Percentiles rank a stretch among this genome's conserved stretches.
Conservation (phyloP, 2,797 vertebrate genomes). For the Lateolabrax maculatus region DNA sequence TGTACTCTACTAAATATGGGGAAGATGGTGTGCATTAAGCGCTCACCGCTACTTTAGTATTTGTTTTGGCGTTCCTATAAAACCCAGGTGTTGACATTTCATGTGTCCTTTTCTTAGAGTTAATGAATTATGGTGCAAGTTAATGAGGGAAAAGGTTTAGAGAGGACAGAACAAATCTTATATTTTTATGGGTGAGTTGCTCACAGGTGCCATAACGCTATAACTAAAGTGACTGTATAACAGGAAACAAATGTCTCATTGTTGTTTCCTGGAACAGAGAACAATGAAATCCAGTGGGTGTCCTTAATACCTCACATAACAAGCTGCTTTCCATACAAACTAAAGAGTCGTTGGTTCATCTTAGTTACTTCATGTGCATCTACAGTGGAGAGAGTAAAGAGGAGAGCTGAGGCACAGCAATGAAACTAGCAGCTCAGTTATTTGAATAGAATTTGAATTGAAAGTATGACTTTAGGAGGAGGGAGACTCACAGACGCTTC, state of each 20-base stretch:
- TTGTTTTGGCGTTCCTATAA: neutral
- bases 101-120: constrained; percentile 6
- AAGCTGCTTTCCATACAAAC: neutral
- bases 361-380: neutral
- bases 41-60: neutral
- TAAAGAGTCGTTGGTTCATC: neutral
- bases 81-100: neutral
- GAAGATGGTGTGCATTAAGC: neutral
- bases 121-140: constrained; percentile 42
- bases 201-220: neutral
- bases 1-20: neutral
- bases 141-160: constrained; percentile 12
- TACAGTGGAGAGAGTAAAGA: neutral
- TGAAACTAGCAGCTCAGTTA: neutral
- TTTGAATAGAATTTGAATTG: constrained; percentile 72
- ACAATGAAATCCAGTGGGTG: neutral
- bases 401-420: neutral
- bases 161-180: neutral
- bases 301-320: neutral
- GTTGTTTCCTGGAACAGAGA: constrained; percentile 65
- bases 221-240: constrained; percentile 6
- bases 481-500: neutral
- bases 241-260: neutral
- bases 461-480: neutral
- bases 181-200: constrained; percentile 30